Base-by-base conservation (phyloP, 2,113 vertebrate species). In the Danio rerio region DNA sequence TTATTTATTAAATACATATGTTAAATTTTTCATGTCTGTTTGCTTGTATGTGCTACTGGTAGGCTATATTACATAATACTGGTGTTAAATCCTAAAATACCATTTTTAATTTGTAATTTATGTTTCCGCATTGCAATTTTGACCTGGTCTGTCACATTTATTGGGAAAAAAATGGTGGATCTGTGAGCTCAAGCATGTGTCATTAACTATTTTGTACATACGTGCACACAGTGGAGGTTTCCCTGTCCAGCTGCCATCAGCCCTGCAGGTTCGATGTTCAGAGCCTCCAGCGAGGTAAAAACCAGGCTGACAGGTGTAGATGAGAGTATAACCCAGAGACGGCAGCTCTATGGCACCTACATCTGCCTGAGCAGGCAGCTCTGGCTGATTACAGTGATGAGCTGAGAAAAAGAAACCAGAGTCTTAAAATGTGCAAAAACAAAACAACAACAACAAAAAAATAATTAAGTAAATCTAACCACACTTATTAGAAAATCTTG, bases 171-270 rank as follows among this genome's bases (percentile, higher is more conserved):
- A 2, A 31, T 31, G 31, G 31, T 31, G 31, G 31, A 31, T 31
- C 31, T 82, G 31, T 69, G 71, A 20, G 12, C 9, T 43, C 15
- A 40, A 16, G n/a, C 56, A 84, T 15, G 7, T 20, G 43, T 61
- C 7, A 71, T 65, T 2, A 5, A 18, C 15, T 83, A 6, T 0
- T 5, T 58, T 15, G 43, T 74, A 62, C 42, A 91, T 93, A 99
- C 98, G 96, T 76, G 96, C 92, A 93, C 98, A 99, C 31, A 96
- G 84, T 0, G 98, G 97, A 0, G 95, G 95, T n/a, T 99, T 99
- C 40, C 98, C 98, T 0, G 98, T 98, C 98, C 98, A 99, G 93
- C 96, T 98, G 87, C 98, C 97, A 0, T 99, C 98, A 0, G 97
- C 94, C 83, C 95, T 95, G 92, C 98, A 99, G 83, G 98, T 99